Percentiles rank a stretch among this genome's conserved stretches.
Evolutionary conservation across 92 coral and sea anemone species (phyloP).

Genomic region (Zoanthus gigantus): DNA sequence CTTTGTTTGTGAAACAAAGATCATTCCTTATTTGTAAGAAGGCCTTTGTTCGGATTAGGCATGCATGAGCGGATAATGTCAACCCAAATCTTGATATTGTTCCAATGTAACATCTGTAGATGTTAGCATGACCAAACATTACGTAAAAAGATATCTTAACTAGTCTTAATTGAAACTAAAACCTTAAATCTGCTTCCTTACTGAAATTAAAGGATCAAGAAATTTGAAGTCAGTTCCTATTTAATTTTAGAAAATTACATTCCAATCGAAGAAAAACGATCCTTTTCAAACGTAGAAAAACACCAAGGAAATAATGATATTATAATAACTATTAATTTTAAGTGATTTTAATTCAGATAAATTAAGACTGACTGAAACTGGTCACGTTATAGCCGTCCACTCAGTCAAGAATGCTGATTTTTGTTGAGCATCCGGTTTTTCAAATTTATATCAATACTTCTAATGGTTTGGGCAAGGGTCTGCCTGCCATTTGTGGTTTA

Average conservation of each 20-base stretch:
- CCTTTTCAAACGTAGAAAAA: not conserved
- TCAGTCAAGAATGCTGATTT: constrained; percentile 2
- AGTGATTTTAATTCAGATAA: not conserved
- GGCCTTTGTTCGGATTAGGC: too few relatives aligned
- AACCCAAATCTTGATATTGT: too few relatives aligned
- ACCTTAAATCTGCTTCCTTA: not conserved
- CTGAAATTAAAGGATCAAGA: not conserved
- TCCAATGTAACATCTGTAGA: too few relatives aligned
- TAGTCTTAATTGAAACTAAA: too few relatives aligned
- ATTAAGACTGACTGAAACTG: not conserved
- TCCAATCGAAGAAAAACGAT: not conserved
- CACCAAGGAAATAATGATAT: not conserved
- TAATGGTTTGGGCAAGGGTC: not conserved
- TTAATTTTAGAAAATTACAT: not conserved
- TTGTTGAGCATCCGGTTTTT: not conserved
- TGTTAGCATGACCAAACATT: too few relatives aligned
- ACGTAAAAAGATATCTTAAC: too few relatives aligned
- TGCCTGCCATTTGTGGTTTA: not conserved
- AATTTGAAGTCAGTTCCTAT: not conserved
- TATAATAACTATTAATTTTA: not conserved
- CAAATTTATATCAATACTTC: constrained; percentile 1
- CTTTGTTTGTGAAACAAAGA: too few relatives aligned
- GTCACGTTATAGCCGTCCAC: not conserved
- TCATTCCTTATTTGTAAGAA: too few relatives aligned
- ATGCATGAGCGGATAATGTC: too few relatives aligned